Percentiles rank a stretch among this genome's conserved stretches.
Evolutionary conservation across 2,888 invertebrate genomes (phyloP).

Genomic region (Oasisia sp.): DNA sequence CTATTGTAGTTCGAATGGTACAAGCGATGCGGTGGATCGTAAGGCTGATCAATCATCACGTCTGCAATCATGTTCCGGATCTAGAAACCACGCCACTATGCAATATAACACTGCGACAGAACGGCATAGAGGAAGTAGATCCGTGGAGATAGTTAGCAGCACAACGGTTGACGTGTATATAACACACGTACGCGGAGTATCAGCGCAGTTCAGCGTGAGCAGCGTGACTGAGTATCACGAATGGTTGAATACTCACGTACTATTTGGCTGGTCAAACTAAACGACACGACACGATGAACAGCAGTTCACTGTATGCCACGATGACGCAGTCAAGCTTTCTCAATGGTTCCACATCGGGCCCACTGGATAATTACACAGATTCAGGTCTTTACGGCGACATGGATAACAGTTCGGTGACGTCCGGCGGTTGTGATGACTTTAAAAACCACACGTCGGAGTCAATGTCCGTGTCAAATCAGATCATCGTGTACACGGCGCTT

Average conservation of each 20-base stretch:
- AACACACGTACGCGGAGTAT: background rate
- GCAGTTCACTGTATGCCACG: background rate
- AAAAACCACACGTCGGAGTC: background rate
- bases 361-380: background rate
- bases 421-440: background rate
- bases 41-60: background rate
- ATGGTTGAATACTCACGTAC: background rate
- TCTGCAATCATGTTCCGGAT: background rate
- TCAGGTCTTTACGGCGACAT: background rate
- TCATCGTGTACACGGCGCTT: background rate
- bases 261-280: background rate
- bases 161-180: background rate
- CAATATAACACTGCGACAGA: background rate
- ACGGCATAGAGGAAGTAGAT: background rate
- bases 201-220: background rate
- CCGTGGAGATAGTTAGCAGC: background rate
- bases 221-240: background rate
- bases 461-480: background rate
- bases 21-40: background rate
- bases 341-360: background rate
- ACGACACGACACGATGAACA: background rate
- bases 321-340: background rate
- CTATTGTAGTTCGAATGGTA: background rate
- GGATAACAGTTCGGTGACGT: background rate
- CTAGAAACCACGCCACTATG: background rate